Conservation (phyloP, 2,888 invertebrate genomes). For the Agrochola lota region DNA sequence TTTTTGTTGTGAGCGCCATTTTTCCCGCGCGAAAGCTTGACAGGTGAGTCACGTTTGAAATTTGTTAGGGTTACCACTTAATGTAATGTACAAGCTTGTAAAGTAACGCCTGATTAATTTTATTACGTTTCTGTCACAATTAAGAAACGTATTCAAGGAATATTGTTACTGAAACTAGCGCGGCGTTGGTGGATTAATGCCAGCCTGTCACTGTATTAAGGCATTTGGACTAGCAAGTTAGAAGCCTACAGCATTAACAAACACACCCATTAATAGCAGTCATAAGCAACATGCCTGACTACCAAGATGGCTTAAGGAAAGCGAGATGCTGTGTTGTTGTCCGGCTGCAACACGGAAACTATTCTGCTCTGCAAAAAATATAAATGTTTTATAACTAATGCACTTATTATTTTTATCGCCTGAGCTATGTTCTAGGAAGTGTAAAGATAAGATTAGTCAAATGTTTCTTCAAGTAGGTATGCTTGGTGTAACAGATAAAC, state of each 20-base stretch:
- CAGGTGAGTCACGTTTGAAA: constrained; percentile 82
- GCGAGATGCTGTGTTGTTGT: neutral
- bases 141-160: neutral
- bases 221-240: neutral
- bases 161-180: neutral
- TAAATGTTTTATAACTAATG: constrained; percentile 11
- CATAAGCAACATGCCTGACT: constrained; percentile 7
- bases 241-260: neutral
- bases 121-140: neutral
- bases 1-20: constrained; percentile 69
- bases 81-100: neutral
- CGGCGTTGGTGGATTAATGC: neutral
- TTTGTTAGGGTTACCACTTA: constrained; percentile 57
- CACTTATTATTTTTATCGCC: constrained; percentile 23
- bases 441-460: constrained; percentile 20
- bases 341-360: neutral
- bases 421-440: constrained; percentile 30
- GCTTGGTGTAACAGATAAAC: constrained; percentile 16
- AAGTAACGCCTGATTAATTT: neutral
- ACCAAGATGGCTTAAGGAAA: constrained; percentile 13
- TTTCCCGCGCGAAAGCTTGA: constrained; percentile 84
- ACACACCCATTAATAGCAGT: neutral
- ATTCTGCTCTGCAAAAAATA: neutral
- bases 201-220: neutral
- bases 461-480: constrained; percentile 12